Base-by-base conservation (phyloP, 2,888 invertebrate species). In the Tyria jacobaeae region DNA sequence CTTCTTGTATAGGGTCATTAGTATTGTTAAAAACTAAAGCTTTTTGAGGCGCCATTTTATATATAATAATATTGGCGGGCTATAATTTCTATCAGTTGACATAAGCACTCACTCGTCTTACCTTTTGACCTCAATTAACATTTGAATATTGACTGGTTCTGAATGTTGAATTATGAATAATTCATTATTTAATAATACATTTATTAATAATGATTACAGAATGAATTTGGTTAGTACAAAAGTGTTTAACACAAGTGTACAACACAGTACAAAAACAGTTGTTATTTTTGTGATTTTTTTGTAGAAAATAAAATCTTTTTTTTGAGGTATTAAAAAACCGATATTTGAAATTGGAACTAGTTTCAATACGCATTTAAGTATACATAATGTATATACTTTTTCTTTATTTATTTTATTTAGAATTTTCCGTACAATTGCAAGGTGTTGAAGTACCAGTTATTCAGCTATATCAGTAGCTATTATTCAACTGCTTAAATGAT, bases 111-210 rank as follows among this genome's bases (percentile, higher is more conserved):
- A 64, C 47, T 25, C 56, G 60, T 60, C 52, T 73, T 63, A 76
- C 70, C 72, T 73, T 58, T 17, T 68, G 65, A 76, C 78, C 75
- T 64, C 55, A 41, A 49, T 47, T 56, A 52, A 58, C 52, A 53
- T 62, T 67, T 60, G 50, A 54, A 57, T 53, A 59, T 66, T 59
- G 70, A 73, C 69, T 50, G 51, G 68, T 71, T 73, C 47, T 47
- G 37, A 62, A 70, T 65, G 58, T 54, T 70, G 48, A 64, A 62
- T 47, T 53, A 77, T 77, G 70, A 78, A 78, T 75, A 47, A 76
- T 75, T 71, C 59, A 74, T 71, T 67, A 65, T 60, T 57, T 58
- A 50, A 49, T 60, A 68, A 68, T 64, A 68, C 54, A 58, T 68
- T 67, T 76, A 69, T 76, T 60, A 64, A 73, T 65, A 60, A 69